phyloP scores from a whole-genome alignment of 2,797 vertebrate species.

The Toxotes lorentzi region DNA sequence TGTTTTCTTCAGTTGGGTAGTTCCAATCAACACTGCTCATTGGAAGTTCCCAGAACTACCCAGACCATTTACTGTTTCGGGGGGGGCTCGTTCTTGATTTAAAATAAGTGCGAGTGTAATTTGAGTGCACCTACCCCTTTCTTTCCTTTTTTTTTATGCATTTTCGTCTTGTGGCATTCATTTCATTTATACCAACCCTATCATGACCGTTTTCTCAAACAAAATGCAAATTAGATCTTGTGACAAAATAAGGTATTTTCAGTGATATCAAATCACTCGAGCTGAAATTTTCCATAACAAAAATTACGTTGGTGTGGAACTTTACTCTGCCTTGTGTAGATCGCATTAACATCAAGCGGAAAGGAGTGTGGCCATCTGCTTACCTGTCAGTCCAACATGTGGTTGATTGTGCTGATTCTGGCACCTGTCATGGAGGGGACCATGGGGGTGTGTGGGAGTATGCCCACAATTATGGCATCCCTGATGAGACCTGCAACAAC shows the following conservation, averaged over 20 bases:
- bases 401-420: slow-evolving; percentile 86
- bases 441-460: slow-evolving; percentile 89
- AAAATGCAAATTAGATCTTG: slow-evolving; percentile 36
- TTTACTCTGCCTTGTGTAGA: slow-evolving; percentile 75
- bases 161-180: not conserved
- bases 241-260: slow-evolving; percentile 27
- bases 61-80: not conserved
- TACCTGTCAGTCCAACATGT: slow-evolving; percentile 93
- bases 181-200: not conserved
- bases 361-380: slow-evolving; percentile 90
- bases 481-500: slow-evolving; percentile 96
- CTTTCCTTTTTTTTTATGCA: too few relatives aligned
- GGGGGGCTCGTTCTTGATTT: not conserved
- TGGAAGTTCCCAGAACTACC: not conserved
- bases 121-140: too few relatives aligned
- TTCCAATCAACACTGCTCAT: not conserved
- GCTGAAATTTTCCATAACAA: slow-evolving; percentile 31
- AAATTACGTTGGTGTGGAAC: not conserved
- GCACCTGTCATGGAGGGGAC: slow-evolving; percentile 90
- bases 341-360: slow-evolving; percentile 92
- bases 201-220: slow-evolving; percentile 11
- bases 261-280: slow-evolving; percentile 10
- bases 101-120: too few relatives aligned
- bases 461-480: slow-evolving; percentile 88
- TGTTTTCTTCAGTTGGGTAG: not conserved